These are phyloP conservation scores for Mirounga angustirostris DNA, from an alignment of 2,113 vertebrate species.

Conservation along the genomic window DNA sequence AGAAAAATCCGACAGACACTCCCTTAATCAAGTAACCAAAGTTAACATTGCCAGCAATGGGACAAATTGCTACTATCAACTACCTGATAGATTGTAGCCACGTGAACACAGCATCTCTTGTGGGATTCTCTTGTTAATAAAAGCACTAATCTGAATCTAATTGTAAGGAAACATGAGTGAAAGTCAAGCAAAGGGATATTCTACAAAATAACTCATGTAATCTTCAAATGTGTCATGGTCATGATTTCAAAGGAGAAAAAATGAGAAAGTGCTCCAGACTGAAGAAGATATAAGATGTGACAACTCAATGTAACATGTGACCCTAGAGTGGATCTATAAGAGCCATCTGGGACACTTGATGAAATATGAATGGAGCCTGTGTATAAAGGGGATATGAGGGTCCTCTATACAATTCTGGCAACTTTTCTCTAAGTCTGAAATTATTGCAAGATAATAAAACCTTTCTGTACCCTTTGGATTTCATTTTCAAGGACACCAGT, in stretches of 20 bases:
- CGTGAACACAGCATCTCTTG: neutral
- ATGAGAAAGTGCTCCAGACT: neutral
- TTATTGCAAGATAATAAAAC: neutral
- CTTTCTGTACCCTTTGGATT: neutral
- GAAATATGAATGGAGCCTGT: neutral
- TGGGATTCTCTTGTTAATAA: neutral
- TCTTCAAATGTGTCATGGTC: neutral
- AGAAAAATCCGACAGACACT: neutral
- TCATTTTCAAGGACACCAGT: neutral
- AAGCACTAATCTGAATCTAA: neutral
- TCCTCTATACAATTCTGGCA: neutral
- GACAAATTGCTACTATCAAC: neutral
- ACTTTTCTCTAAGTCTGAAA: neutral
- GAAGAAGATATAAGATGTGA: neutral
- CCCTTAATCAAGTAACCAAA: neutral
- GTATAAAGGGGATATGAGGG: neutral
- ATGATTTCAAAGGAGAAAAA: neutral
- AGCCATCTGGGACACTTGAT: neutral
- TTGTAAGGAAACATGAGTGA: neutral
- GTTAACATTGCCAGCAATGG: neutral
- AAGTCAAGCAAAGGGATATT: neutral
- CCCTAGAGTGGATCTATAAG: neutral
- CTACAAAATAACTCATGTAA: neutral
- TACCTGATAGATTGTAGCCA: neutral
- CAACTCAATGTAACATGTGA: neutral